phyloP scores from a whole-genome alignment of 2,113 vertebrate genomes.

The Hassar affinis region DNA sequence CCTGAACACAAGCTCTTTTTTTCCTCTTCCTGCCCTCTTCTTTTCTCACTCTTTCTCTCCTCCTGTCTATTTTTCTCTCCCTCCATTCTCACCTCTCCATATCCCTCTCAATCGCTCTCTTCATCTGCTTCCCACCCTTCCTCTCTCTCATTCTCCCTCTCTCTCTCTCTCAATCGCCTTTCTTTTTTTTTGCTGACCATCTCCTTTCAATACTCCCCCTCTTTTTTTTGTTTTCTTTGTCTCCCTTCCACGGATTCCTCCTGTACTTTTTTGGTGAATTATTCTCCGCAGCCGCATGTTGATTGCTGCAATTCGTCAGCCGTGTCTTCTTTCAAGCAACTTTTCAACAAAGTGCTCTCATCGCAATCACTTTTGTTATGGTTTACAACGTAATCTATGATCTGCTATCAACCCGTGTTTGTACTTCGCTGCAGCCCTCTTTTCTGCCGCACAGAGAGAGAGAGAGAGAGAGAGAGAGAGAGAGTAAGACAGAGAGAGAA shows the following conservation, averaged over 20 bases:
- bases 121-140: conserved; percentile 45
- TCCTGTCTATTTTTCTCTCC: conserved; percentile 14
- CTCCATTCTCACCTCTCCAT: conserved; percentile 33
- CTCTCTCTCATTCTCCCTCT: conserved; percentile 30
- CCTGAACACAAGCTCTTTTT: conserved; percentile 57
- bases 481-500: not conserved
- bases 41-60: conserved; percentile 33
- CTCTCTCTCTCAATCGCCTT: conserved; percentile 6
- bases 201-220: conserved; percentile 58
- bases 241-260: conserved; percentile 55
- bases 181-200: conserved; percentile 62
- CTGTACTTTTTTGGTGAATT: conserved; percentile 63
- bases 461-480: conserved; percentile 22
- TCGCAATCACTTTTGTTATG: conserved; percentile 55
- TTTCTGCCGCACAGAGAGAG: conserved; percentile 32
- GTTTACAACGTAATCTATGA: conserved; percentile 55
- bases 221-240: conserved; percentile 52
- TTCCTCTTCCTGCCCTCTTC: conserved; percentile 42
- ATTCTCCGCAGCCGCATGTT: conserved; percentile 65
- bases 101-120: conserved; percentile 35
- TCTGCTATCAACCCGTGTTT: conserved; percentile 54
- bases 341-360: conserved; percentile 51
- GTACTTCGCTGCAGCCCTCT: conserved; percentile 48
- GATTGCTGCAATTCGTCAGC: conserved; percentile 49
- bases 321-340: conserved; percentile 50